Base-by-base conservation (phyloP, 2,113 vertebrate species). In the Stegostoma tigrinum region DNA sequence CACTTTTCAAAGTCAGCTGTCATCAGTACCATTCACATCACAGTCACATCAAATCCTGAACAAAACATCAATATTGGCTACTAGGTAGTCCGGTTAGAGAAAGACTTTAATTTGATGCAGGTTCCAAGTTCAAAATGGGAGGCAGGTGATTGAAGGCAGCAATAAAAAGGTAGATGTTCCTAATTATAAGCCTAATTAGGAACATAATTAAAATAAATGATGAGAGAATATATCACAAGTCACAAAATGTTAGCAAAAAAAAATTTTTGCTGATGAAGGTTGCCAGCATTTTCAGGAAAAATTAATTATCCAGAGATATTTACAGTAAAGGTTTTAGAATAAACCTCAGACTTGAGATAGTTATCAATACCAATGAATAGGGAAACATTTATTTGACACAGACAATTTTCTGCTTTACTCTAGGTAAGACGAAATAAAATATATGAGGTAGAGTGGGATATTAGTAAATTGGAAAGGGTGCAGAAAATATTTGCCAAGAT, bases 181-280 rank as follows among this genome's bases (percentile, higher is more conserved):
- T 66, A 90, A 91, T 91, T 66, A 64, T 91, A 15, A 30, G 17
- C 5, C 1, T 66, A 91, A 91, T 91, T 91, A 34, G 55, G 89
- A 91, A 90, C 30, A 52, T 61, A 52, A 90, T 90, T 90, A 61
- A 90, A 90, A 90, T 90, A 90, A 90, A 91, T 91, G 55, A 91
- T 91, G 89, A 91, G 89, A 64, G 34, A 64, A 64, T 64, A 61
- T 30, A 90, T 27, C 4, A 27, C 87, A 90, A 61, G 27, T 90
- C 30, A 64, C 34, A 91, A 64, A 66, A 66, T 34, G 66, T 91
- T 64, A 91, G 34, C 61, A 19, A 17, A 19, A 91, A 64, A 89
- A 91, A 34, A 21, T 66, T 91, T 66, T n/a, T 30, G 0, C 89
- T 7, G 55, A 30, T 34, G n/a, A 2, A 66, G 89, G 55, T 15